Evolutionary conservation across 2,888 invertebrate genomes (phyloP), one percentile per base, ranked within the genome.

Genomic region (Eucriotettix oculatus): DNA sequence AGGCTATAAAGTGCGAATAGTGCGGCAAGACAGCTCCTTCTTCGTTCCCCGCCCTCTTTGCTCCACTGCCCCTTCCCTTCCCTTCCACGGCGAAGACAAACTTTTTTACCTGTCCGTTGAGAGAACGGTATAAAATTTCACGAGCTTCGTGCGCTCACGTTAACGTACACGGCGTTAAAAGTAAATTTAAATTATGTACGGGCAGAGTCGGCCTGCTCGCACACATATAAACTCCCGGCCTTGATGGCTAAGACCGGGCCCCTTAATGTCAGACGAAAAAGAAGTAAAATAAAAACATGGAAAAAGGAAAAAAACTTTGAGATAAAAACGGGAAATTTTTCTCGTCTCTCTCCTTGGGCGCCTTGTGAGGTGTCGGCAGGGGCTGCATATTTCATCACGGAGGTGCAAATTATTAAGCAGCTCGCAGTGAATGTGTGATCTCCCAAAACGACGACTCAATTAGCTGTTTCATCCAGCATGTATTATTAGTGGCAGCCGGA

Each of bases 391-490:
- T 64, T 62, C 57, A 64, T 58, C 60, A 58, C 43, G 58, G 53
- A 29, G 29, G 56, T 52, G 58, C 60, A 58, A 64, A 64, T 64
- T 62, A 64, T 64, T 64, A 60, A 61, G 61, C 54, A 60, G 57
- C 57, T 44, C 57, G 55, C 61, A 58, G 60, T 57, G 63, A 64
- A 64, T 64, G 63, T 61, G 60, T 62, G 60, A 59, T 60, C 29
- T 64, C 64, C 62, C 64, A 63, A 64, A 62, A 62, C 63, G 64
- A 59, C 63, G 60, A 63, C 64, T 64, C 64, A 64, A 64, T 64
- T 64, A 64, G 64, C 64, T 57, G 57, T 59, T 63, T 64, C 64
- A 64, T 63, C 63, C 62, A 54, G 60, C 60, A 63, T 63, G 63
- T 61, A 61, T 63, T 63, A 63, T 63, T 63, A 60, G 63, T 44